A percentile compares a stretch with the other conserved stretches of the same genome.
Evolutionary conservation across 1,140 invertebrate species (phyloP).

Genomic region (Schlechtendalia chinensis): DNA sequence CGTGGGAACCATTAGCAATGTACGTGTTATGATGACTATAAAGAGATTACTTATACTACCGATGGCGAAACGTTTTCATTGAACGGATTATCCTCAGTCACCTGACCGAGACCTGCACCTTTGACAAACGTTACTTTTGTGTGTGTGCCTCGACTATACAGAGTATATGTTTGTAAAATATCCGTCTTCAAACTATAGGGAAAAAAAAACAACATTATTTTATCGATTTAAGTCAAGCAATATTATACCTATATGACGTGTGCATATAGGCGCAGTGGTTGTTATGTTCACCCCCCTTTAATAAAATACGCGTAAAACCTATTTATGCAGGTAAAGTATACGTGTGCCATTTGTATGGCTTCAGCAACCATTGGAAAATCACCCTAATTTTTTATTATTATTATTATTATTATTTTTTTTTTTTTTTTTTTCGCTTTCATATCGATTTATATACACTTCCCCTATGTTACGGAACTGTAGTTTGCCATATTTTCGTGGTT

Average conservation of each 20-base stretch:
- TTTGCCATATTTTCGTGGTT: conserved; percentile 44
- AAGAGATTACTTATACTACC: no score
- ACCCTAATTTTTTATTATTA: conserved; percentile 45
- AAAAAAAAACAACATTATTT: neutral
- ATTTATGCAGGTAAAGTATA: conserved; percentile 39
- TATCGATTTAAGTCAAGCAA: conserved; percentile 29
- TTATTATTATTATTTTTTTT: no score
- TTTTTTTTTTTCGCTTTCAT: conserved; percentile 32
- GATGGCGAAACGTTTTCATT: no score
- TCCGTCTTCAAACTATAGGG: neutral
- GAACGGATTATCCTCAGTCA: neutral
- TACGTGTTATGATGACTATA: no score
- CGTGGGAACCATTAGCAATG: no score
- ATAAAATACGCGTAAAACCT: conserved; percentile 44
- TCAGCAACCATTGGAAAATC: conserved; percentile 42
- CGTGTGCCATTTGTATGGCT: conserved; percentile 42
- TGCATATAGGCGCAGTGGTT: neutral
- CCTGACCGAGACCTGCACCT: neutral
- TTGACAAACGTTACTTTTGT: neutral
- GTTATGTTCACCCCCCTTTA: conserved; percentile 31
- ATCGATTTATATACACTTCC: conserved; percentile 28
- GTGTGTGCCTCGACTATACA: neutral
- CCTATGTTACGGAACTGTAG: neutral
- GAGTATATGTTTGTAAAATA: neutral
- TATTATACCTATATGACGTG: neutral